Conservation (phyloP, 2,113 vertebrate species). For the Carassius carassius region DNA sequence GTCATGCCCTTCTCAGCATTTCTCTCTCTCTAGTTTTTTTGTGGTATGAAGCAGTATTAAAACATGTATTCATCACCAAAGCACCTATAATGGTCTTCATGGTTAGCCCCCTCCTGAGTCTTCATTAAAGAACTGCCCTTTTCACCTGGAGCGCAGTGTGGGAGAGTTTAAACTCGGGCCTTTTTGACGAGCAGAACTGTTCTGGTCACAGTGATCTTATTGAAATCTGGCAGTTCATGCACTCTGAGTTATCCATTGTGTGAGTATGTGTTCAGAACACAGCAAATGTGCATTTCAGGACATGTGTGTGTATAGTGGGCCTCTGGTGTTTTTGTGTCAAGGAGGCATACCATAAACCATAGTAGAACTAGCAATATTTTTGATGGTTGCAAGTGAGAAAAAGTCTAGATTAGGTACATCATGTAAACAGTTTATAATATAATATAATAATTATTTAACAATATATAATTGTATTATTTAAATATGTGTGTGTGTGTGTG, state of each 20-base stretch:
- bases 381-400: too few relatives aligned
- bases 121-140: slow-evolving; percentile 24
- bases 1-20: not conserved
- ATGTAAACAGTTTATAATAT: too few relatives aligned
- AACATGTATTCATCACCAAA: not conserved
- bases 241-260: not conserved
- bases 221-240: not conserved
- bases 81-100: slow-evolving; percentile 3
- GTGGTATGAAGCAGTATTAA: not conserved
- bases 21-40: not conserved
- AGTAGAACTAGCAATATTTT: not conserved
- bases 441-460: not conserved
- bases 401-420: too few relatives aligned
- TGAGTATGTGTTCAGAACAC: not conserved
- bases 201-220: not conserved
- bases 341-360: not conserved
- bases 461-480: too few relatives aligned
- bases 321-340: not conserved
- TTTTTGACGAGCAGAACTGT: not conserved
- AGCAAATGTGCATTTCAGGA: not conserved
- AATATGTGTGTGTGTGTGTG: too few relatives aligned
- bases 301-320: not conserved
- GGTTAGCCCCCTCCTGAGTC: slow-evolving; percentile 23
- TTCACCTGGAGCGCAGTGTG: not conserved
- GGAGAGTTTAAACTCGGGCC: slow-evolving; percentile 17